These are phyloP conservation scores for Cataglyphis livida DNA, from an alignment of 2,888 invertebrate species.

Conservation along the genomic window DNA sequence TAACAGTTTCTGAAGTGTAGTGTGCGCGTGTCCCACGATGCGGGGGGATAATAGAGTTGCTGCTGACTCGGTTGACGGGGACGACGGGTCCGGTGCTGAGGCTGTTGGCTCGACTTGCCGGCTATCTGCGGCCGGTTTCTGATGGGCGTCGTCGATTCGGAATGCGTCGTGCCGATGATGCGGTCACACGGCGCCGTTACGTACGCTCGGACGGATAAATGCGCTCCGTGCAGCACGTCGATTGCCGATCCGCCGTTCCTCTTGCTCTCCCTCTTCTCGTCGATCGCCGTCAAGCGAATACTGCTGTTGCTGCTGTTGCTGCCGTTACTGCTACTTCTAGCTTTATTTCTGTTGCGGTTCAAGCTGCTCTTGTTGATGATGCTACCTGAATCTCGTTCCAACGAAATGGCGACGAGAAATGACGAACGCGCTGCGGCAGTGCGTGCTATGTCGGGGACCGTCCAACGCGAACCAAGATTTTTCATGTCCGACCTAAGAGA, in stretches of 20 bases:
- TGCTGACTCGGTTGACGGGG: constrained; percentile 71
- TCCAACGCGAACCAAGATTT: constrained; percentile 90
- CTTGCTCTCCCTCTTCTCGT: constrained; percentile 67
- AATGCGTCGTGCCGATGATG: constrained; percentile 71
- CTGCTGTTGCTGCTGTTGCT: constrained; percentile 45
- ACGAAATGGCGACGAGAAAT: constrained; percentile 79
- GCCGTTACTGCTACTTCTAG: constrained; percentile 63
- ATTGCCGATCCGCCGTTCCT: constrained; percentile 77
- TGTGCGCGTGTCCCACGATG: constrained; percentile 80
- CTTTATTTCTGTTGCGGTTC: constrained; percentile 47
- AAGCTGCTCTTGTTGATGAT: constrained; percentile 69
- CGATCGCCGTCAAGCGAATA: constrained; percentile 67
- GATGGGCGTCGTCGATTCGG: constrained; percentile 71
- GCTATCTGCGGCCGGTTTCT: constrained; percentile 72
- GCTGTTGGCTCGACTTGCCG: constrained; percentile 70
- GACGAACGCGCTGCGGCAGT: constrained; percentile 87
- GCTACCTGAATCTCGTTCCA: constrained; percentile 76
- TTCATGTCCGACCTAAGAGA: constrained; percentile 90
- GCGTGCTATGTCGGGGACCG: constrained; percentile 90
- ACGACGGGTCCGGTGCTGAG: constrained; percentile 72
- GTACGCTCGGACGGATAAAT: constrained; percentile 83
- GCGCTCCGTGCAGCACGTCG: constrained; percentile 80
- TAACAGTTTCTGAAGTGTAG: constrained; percentile 85
- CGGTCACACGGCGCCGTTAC: constrained; percentile 74
- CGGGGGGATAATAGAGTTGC: constrained; percentile 68